Evolutionary conservation across 2,888 invertebrate species (phyloP).

Genomic region (Aspidiotus destructor): DNA sequence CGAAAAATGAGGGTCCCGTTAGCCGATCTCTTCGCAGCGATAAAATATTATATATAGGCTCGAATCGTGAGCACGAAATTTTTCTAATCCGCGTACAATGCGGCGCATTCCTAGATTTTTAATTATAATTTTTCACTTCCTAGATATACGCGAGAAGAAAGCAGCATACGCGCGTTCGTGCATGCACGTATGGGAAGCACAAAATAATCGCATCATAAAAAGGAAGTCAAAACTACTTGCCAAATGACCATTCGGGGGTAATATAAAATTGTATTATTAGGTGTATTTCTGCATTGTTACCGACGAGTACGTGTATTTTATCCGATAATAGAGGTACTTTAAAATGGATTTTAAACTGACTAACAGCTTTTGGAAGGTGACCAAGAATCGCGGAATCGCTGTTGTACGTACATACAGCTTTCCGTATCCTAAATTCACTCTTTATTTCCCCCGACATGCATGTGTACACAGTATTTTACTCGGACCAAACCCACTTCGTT

Average conservation of each 20-base stretch:
- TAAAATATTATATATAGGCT: neutral
- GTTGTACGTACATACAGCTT: neutral
- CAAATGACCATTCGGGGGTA: slow-evolving; percentile 2
- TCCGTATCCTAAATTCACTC: too few relatives aligned
- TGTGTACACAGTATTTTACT: too few relatives aligned
- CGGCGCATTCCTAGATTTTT: slow-evolving; percentile 1
- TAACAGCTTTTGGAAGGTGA: slow-evolving; percentile 27
- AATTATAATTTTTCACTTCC: neutral
- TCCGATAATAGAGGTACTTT: slow-evolving; percentile 15
- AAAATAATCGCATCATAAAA: neutral
- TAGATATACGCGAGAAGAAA: neutral
- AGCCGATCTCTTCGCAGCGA: neutral
- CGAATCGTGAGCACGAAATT: neutral
- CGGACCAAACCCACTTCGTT: too few relatives aligned
- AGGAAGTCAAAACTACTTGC: slow-evolving; percentile 1
- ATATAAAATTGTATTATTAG: slow-evolving; percentile 2
- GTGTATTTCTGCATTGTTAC: neutral
- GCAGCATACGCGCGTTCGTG: neutral
- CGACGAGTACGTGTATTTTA: neutral
- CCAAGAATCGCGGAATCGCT: slow-evolving; percentile 9
- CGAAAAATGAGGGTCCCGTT: neutral
- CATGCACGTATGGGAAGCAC: too few relatives aligned
- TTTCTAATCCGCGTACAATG: neutral
- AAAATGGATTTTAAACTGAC: slow-evolving; percentile 20
- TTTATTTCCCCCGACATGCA: too few relatives aligned